Conservation (phyloP, 2,113 vertebrate genomes). For the Hylia prasina region DNA sequence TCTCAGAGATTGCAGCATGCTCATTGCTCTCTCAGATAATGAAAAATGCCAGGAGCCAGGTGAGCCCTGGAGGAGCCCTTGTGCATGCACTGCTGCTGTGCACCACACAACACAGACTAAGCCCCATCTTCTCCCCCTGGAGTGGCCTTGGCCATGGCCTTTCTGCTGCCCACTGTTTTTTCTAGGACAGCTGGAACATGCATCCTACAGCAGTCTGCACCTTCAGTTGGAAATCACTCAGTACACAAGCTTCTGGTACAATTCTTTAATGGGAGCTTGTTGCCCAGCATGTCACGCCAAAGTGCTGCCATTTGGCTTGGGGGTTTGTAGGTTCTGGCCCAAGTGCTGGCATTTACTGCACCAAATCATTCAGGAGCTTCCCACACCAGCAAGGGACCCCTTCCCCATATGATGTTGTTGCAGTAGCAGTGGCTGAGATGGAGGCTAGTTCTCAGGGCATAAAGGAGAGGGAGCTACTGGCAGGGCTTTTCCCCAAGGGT, state of each 20-base stretch:
- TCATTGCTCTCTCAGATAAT: not conserved
- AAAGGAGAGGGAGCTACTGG: not conserved
- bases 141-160: not conserved
- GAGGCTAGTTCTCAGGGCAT: not conserved
- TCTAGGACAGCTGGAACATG: not conserved
- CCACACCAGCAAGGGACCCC: not conserved
- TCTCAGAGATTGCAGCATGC: not conserved
- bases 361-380: not conserved
- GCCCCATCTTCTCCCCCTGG: not conserved
- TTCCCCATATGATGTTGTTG: not conserved
- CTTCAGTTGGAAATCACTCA: not conserved
- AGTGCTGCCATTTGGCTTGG: not conserved
- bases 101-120: not conserved
- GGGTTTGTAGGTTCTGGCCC: not conserved
- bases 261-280: not conserved
- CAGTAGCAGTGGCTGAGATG: not conserved
- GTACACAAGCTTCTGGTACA: not conserved
- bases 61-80: not conserved
- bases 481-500: not conserved
- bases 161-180: not conserved
- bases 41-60: not conserved
- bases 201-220: not conserved
- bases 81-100: not conserved
- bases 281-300: not conserved
- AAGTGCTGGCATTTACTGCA: not conserved